Evolutionary conservation across 1,140 invertebrate species (phyloP), one percentile per base, ranked within the genome.

Genomic region (Pinna nobilis): DNA sequence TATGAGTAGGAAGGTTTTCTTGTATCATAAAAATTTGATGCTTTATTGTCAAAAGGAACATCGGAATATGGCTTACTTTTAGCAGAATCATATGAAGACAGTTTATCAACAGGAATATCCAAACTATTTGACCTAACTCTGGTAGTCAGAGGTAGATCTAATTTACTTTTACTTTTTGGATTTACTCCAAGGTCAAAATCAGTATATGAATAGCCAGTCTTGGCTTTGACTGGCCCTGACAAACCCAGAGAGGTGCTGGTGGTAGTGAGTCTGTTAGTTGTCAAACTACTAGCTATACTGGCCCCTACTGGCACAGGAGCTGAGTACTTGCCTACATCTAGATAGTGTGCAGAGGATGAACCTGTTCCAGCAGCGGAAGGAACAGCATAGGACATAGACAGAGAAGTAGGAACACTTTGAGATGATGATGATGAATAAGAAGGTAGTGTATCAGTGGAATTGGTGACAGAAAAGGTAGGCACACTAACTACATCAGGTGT

Each of bases 181-280:
- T 75, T 75, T n/a, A 75, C 73, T 51, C 73, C 73, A n/a, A 75
- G 61, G 50, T 75, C 73, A 32, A 75, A 61, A 70, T 75, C 73
- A 65, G 73, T 75, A 47, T 75, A 75, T 20, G 73, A 68, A 65
- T 55, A 75, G 47, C 68, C 49, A 32, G 61, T 28, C 50, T 28
- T 60, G 53, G 66, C 66, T 68, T 53, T 75, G 28, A 66, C 23
- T 30, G 70, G 70, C 23, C 61, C 61, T 23, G 32, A n/a, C 30
- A 30, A 28, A 64, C 37, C 37, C 53, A 64, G 39, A 23, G 35
- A 25, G 28, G 32, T 49, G 20, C 41, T 70, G 60, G 39, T 41
- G 23, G 33, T 33, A 28, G 69, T 64, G 41, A 44, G 32, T 50
- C 33, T 66, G 30, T 66, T 66, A 49, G 47, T 50, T 32, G 63